Conservation (phyloP, 1,140 invertebrate genomes). For the Hesperophylax magnus region DNA sequence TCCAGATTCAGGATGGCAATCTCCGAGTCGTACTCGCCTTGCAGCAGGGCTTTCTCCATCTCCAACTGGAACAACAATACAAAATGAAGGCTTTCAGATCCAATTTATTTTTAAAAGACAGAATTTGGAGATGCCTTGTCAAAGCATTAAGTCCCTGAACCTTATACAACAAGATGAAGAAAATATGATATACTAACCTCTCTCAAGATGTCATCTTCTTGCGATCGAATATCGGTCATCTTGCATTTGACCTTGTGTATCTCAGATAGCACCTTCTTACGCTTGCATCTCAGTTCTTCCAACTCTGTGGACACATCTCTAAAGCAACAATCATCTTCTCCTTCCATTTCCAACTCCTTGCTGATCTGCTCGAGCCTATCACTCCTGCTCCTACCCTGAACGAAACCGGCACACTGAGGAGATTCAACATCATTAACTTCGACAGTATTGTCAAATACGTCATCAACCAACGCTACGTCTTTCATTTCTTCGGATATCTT, state of each 20-base stretch:
- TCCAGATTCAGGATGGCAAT: conserved; percentile 83
- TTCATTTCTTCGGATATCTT: conserved; percentile 62
- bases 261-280: conserved; percentile 70
- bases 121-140: too few relatives aligned
- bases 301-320: conserved; percentile 61
- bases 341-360: conserved; percentile 14
- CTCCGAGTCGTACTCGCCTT: conserved; percentile 85
- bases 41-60: conserved; percentile 85
- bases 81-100: too few relatives aligned
- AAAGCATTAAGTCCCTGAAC: too few relatives aligned
- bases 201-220: conserved; percentile 86
- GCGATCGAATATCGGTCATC: conserved; percentile 84
- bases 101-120: too few relatives aligned
- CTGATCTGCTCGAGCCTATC: background rate
- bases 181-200: conserved; percentile 73
- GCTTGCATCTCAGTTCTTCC: conserved; percentile 72
- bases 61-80: conserved; percentile 75
- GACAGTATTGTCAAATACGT: conserved; percentile 33
- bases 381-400: conserved; percentile 58
- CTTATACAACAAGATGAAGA: too few relatives aligned
- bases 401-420: background rate
- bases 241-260: conserved; percentile 80
- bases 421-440: conserved; percentile 13
- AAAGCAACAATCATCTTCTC: conserved; percentile 66
- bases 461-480: conserved; percentile 61